phyloP scores from a whole-genome alignment of 2,113 vertebrate genomes.

The Ictalurus punctatus region DNA sequence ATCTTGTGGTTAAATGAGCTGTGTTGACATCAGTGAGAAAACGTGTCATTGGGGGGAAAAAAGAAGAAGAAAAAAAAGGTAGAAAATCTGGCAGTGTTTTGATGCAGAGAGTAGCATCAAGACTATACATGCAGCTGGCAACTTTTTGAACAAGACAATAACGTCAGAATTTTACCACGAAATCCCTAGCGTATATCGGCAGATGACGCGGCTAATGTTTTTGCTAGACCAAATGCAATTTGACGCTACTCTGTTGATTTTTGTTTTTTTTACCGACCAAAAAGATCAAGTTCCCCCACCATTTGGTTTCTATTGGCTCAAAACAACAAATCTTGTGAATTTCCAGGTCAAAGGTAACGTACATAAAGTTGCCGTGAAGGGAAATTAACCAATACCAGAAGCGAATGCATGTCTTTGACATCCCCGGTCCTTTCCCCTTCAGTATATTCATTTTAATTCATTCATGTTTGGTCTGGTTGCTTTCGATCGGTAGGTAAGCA shows the following conservation, averaged over 20 bases:
- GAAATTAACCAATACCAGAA: not conserved
- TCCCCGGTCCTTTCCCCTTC: not conserved
- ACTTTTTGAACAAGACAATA: not conserved
- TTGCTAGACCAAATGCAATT: not conserved
- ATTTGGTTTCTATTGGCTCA: not conserved
- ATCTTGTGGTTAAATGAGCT: not conserved
- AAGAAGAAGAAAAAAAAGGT: too few species aligned
- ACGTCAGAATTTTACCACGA: not conserved
- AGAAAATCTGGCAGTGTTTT: not conserved
- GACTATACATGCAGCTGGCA: not conserved
- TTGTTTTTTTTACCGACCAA: not conserved
- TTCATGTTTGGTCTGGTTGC: not conserved
- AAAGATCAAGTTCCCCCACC: not conserved
- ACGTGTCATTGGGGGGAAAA: too few species aligned
- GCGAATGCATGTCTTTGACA: not conserved
- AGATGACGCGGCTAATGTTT: not conserved
- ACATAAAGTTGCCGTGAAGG: not conserved
- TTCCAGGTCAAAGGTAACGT: not conserved
- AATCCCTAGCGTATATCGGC: not conserved
- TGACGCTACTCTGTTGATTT: not conserved
- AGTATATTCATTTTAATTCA: not conserved
- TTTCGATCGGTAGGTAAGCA: too few species aligned
- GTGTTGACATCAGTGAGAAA: not conserved
- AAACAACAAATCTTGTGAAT: not conserved
- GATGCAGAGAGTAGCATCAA: not conserved